Percentiles rank a stretch among this genome's conserved stretches.
These are phyloP conservation scores for Cygnus atratus DNA, from an alignment of 2,113 vertebrate genomes.

Conservation along the genomic window DNA sequence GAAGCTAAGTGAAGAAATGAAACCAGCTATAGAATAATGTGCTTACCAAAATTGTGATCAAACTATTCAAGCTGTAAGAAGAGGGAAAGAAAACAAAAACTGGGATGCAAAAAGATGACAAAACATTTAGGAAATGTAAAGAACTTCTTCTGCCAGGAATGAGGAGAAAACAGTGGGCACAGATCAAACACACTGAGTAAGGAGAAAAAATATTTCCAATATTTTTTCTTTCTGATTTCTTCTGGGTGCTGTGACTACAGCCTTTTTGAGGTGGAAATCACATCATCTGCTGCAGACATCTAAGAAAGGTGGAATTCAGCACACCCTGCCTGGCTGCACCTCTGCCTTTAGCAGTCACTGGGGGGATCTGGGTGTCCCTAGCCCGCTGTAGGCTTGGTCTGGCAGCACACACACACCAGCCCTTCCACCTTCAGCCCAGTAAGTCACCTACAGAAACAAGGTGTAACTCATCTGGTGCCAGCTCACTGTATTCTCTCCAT, in stretches of 20 bases:
- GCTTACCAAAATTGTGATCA: not conserved
- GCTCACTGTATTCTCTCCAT: slow-evolving; percentile 33
- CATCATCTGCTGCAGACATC: not conserved
- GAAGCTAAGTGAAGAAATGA: not conserved
- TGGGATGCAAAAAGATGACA: not conserved
- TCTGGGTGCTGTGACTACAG: not conserved
- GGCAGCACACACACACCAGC: not conserved
- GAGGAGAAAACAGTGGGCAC: not conserved
- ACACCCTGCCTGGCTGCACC: not conserved
- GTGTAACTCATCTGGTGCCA: not conserved
- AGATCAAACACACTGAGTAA: not conserved
- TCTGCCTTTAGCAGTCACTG: not conserved
- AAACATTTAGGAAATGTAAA: not conserved
- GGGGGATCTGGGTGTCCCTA: not conserved
- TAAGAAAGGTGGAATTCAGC: not conserved
- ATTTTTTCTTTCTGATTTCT: not conserved
- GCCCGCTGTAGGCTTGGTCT: not conserved
- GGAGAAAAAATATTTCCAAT: not conserved
- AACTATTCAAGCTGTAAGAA: not conserved
- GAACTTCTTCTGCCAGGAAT: not conserved
- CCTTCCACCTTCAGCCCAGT: not conserved
- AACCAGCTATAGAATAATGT: not conserved
- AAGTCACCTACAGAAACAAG: not conserved
- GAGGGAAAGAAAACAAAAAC: not conserved
- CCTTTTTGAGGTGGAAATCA: not conserved